Evolutionary conservation across 2,113 vertebrate species (phyloP).

Genomic region (Benitochromis conjunctus): DNA sequence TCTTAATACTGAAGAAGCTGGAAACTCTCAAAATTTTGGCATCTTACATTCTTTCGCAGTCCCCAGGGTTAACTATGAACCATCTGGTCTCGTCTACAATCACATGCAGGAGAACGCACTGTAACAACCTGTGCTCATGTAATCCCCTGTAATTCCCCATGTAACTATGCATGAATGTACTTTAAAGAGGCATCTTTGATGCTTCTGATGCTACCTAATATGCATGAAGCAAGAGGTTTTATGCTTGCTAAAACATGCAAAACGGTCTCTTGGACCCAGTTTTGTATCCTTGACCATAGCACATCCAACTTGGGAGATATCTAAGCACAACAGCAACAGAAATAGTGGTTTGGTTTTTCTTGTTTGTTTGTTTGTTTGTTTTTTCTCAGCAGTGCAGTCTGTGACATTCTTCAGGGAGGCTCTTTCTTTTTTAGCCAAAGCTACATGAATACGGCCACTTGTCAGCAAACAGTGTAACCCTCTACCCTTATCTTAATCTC

Average conservation of each 20-base stretch:
- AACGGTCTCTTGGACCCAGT: not conserved
- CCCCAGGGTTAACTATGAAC: not conserved
- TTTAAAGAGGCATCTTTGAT: not conserved
- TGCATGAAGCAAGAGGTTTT: not conserved
- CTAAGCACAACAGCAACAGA: not conserved
- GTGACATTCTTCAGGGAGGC: not conserved
- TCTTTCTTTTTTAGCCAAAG: not conserved
- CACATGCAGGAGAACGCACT: not conserved
- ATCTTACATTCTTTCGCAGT: not conserved
- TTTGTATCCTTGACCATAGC: not conserved
- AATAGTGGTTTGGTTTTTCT: not conserved
- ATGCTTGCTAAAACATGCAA: not conserved
- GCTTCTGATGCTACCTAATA: not conserved
- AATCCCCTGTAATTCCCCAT: not conserved
- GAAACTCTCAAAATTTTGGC: not conserved
- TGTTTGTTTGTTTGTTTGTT: not conserved
- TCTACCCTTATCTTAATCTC: not conserved
- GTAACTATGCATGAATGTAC: not conserved
- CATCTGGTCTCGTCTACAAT: not conserved
- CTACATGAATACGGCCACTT: not conserved
- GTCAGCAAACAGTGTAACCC: not conserved
- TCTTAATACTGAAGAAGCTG: not conserved
- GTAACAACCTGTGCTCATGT: not conserved
- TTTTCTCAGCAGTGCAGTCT: not conserved
- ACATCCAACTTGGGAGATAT: not conserved